These are phyloP conservation scores for Baryphthengus martii DNA, from an alignment of 2,113 vertebrate genomes.

Conservation along the genomic window DNA sequence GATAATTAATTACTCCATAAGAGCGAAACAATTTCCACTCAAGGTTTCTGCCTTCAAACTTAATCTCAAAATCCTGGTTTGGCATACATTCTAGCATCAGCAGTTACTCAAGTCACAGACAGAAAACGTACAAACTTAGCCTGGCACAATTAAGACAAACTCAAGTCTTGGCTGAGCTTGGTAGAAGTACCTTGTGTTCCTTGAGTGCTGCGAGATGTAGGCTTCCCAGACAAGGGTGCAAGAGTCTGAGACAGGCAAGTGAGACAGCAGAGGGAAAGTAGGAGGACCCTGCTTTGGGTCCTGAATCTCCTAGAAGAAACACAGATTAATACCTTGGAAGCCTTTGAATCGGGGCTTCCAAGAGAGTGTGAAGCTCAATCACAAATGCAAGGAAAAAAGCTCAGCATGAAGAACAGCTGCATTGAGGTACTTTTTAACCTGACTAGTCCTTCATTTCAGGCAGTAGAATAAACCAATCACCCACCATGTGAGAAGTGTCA, in stretches of 20 bases:
- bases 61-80: neutral
- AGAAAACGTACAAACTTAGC: neutral
- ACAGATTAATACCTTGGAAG: rapidly evolving
- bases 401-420: neutral
- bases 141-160: neutral
- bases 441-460: neutral
- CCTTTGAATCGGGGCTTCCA: neutral
- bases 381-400: neutral
- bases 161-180: neutral
- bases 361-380: neutral
- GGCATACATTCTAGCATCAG: neutral
- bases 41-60: neutral
- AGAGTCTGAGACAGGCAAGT: neutral
- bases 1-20: neutral
- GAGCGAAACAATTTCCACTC: neutral
- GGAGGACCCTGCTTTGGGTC: neutral
- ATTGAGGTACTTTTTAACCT: neutral
- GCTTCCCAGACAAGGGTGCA: neutral
- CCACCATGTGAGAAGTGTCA: neutral
- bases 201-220: neutral
- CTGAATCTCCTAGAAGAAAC: neutral
- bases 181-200: neutral
- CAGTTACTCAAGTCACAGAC: neutral
- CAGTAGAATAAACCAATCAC: neutral
- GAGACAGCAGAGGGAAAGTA: neutral